phyloP scores from a whole-genome alignment of 92 coral and sea anemone species.

The Paragorgia papillata region DNA sequence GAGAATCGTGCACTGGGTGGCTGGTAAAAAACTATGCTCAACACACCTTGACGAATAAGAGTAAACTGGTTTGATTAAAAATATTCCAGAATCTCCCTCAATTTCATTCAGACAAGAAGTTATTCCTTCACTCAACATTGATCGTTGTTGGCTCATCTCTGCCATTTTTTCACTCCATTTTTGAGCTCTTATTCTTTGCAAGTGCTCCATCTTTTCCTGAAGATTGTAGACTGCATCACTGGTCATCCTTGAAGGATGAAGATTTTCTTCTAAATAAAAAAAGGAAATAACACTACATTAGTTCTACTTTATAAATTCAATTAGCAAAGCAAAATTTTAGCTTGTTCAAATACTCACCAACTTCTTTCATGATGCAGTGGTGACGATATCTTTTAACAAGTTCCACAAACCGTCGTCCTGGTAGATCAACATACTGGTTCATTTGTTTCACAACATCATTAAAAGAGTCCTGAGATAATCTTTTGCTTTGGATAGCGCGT shows the following conservation, averaged over 20 bases:
- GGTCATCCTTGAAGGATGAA: slow-evolving; percentile 38
- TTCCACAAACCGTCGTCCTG: slow-evolving; percentile 78
- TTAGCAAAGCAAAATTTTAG: no score
- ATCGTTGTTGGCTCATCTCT: slow-evolving; percentile 63
- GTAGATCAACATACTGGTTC: slow-evolving; percentile 81
- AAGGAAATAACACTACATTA: not conserved
- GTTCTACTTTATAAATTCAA: not conserved
- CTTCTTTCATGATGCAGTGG: slow-evolving; percentile 88
- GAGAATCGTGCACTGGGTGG: no score
- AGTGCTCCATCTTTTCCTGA: slow-evolving; percentile 79
- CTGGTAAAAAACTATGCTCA: no score
- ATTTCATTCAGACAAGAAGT: slow-evolving; percentile 80
- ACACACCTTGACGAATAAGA: slow-evolving; percentile 79
- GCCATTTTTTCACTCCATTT: slow-evolving; percentile 95
- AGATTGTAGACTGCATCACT: slow-evolving; percentile 55
- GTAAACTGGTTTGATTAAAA: slow-evolving; percentile 92
- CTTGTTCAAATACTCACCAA: slow-evolving; percentile 73
- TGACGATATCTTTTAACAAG: slow-evolving; percentile 87
- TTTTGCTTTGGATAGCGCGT: slow-evolving; percentile 83
- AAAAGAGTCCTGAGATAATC: slow-evolving; percentile 68
- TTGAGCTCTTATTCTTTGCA: slow-evolving; percentile 80
- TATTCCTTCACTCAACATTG: slow-evolving; percentile 68
- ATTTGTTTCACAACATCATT: slow-evolving; percentile 65
- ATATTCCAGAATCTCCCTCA: slow-evolving; percentile 89
- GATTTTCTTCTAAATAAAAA: slow-evolving; percentile 63